Conservation (phyloP, 2,888 invertebrate species). For the Noctua janthe region DNA sequence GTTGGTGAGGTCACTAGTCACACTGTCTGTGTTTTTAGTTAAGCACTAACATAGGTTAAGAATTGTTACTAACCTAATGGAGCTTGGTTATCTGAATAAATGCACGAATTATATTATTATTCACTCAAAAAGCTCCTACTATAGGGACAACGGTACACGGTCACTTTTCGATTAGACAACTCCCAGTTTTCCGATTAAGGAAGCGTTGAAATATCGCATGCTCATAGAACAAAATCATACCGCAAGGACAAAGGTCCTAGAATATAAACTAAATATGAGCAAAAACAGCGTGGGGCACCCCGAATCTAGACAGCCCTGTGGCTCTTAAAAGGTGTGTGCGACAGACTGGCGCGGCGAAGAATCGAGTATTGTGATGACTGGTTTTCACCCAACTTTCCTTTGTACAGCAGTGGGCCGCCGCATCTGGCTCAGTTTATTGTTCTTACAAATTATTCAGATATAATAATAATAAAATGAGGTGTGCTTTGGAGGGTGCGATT, state of each 20-base stretch:
- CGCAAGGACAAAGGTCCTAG: no score
- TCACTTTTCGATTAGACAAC: neutral
- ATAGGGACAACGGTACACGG: neutral
- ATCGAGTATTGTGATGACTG: neutral
- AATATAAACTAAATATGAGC: no score
- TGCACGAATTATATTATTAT: no score
- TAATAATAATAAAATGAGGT: no score
- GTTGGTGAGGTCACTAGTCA: no score
- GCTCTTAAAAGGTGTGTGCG: neutral
- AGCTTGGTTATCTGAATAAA: no score
- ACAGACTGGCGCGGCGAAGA: neutral
- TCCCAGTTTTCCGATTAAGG: neutral
- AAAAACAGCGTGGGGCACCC: no score
- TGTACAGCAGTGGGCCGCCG: neutral
- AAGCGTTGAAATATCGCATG: neutral
- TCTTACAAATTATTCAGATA: neutral
- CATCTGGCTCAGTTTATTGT: neutral
- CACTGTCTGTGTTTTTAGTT: no score
- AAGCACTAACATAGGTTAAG: no score
- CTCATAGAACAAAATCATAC: neutral
- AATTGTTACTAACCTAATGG: no score
- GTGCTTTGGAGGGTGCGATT: no score
- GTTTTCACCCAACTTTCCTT: neutral
- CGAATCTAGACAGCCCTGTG: no score
- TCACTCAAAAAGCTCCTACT: neutral